Base-by-base conservation (phyloP, 2,888 invertebrate species). In the Sinelater perroti region DNA sequence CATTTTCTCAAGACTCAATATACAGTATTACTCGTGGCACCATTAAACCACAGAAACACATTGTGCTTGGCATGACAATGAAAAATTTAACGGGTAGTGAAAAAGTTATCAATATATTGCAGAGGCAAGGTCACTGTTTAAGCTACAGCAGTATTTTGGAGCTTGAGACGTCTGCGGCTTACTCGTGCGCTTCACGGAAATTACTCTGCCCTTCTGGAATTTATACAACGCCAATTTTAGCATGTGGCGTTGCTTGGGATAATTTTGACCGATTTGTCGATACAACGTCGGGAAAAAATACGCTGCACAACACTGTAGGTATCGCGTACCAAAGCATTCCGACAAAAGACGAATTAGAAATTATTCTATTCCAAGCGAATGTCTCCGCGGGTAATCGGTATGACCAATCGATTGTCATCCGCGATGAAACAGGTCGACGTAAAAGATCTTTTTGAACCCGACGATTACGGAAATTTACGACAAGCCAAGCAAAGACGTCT, bases 161-260 rank as follows among this genome's bases (percentile, higher is more conserved):
- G 62, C 50, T 68, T 20, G 64, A 69, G 26, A 66, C 67, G 16
- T 56, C 59, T 49, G 65, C 67, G 14, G 62, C 67, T 31, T 65
- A 62, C 20, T 54, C 64, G 36, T 60, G 38, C 10, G 35, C 51
- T 21, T 33, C 60, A 5, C 57, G 56, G 30, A 59, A 60, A 50
- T 53, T 8, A 20, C 50, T 62, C 38, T 66, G 65, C 54, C 67
- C 63, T 30, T 21, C 60, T n/a, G 62, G 63, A 11, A 66, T 69
- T 60, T 20, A 42, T 31, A 58, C 40, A 56, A 63, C 61, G 44
- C 52, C 62, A 38, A 21, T 42, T 31, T 62, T 69, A 61, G 57
- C 51, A 31, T 60, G 55, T 52, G 68, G 68, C 50, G 60, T 69
- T 46, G 69, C 66, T n/a, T 67, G 61, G 42, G 62, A 66, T 53